Percentiles rank a stretch among this genome's conserved stretches.
Conservation (phyloP, 2,113 vertebrate genomes). For the Nansenia antarctica region DNA sequence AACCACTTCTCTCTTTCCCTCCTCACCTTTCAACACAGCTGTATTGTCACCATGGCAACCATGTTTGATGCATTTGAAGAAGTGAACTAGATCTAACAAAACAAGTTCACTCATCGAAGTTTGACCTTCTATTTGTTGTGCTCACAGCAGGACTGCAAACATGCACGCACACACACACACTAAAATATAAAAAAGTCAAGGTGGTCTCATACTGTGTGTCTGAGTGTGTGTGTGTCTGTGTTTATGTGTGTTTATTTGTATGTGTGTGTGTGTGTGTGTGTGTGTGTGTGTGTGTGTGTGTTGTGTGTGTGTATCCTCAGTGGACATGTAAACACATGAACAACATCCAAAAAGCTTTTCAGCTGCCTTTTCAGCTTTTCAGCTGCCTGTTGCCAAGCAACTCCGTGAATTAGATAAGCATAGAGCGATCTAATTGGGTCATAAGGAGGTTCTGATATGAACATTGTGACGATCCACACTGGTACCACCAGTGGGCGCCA, state of each 20-base stretch:
- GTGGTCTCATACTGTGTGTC: no score
- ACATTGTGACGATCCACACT: no score
- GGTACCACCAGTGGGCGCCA: no score
- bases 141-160: no score
- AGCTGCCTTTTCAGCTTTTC: neutral
- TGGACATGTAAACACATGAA: neutral
- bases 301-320: neutral
- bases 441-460: neutral
- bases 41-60: conserved; percentile 21
- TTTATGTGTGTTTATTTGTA: neutral
- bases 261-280: neutral
- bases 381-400: neutral
- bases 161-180: no score
- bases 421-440: neutral
- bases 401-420: neutral
- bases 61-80: neutral
- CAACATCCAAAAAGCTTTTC: neutral
- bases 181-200: no score
- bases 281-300: neutral
- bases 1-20: neutral
- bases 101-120: no score
- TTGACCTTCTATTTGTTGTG: no score
- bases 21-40: neutral
- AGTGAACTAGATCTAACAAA: neutral
- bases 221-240: neutral